Base-by-base conservation (phyloP, 53 echinoderm and acorn worm genomes). In the Holothuria leucospilota region DNA sequence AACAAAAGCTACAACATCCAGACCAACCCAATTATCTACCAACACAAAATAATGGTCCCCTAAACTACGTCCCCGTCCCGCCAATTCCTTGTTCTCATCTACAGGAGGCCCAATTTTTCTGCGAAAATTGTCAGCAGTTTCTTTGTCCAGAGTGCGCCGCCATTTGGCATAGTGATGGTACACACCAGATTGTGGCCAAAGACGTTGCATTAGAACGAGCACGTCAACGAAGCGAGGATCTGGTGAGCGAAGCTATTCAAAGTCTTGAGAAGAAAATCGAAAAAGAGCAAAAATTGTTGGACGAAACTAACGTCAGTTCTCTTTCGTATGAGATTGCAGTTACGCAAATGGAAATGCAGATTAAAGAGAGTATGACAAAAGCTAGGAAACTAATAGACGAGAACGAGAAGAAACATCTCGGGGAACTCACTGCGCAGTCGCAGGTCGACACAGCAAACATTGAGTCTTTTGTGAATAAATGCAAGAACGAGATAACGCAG, bases 151-250 rank as follows among this genome's bases (percentile, higher is more conserved):
- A 34, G 2, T 80, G 80, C 21, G 80, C 61, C 1, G 20, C 24
- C 24, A 26, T 38, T 25, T 80, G 20, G 38, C 80, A 80, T 11
- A 60, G 39, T 20, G 61, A 80, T 12, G 10, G 28, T 5, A 20
- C 52, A 24, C 80, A 80, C 38, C 15, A 5, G 4, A 59, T 80
- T 14, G 56, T 61, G 15, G 80, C 80, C 1, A 80, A 59, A 20
- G 80, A 80, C 21, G 59, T 59, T 80, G 80, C 60, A 51, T 14
- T 80, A 18, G 60, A 61, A 21, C 59, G 61, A 6, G 80, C 80
- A 20, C 60, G 61, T 0, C 21, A 12, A 7, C 80, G 59, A 24
- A 60, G 80, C 53, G 80, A 80, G 8, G 20, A 25, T 20, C 15
- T 80, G 60, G 60, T 80, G 5, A 80, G 18, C 4, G 61, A 61